A percentile compares a stretch with the other conserved stretches of the same genome.
phyloP scores from a whole-genome alignment of 2,888 invertebrate species.

The Hoplodrina blanda region DNA sequence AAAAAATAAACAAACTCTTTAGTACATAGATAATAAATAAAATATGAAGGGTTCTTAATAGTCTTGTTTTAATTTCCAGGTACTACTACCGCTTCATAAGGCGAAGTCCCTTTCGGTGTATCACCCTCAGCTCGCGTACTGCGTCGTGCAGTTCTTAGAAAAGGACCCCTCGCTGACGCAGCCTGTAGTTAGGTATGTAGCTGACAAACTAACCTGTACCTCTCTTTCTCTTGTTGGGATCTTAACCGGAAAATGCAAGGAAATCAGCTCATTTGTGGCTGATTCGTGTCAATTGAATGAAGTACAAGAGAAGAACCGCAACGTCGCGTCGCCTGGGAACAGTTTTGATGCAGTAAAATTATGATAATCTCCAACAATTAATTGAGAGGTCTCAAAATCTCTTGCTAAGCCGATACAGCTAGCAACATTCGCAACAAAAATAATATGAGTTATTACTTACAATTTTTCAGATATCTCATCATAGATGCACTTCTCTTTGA shows the following conservation, averaged over 20 bases:
- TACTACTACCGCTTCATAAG: slow-evolving; percentile 98
- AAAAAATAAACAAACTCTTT: too few relatives aligned
- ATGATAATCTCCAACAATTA: too few relatives aligned
- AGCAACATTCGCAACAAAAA: slow-evolving; percentile 1
- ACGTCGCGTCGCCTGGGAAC: too few relatives aligned
- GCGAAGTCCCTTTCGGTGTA: slow-evolving; percentile 98
- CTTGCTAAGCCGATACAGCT: too few relatives aligned
- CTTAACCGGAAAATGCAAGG: too few relatives aligned
- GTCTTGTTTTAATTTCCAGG: slow-evolving; percentile 85
- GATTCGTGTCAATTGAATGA: too few relatives aligned
- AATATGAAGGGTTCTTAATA: neutral
- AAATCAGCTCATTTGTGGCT: too few relatives aligned
- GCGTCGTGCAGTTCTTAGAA: slow-evolving; percentile 99
- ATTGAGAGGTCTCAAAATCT: too few relatives aligned
- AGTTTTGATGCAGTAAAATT: too few relatives aligned
- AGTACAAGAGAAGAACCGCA: too few relatives aligned
- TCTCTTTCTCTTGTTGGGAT: neutral
- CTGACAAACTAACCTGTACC: neutral
- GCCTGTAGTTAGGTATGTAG: slow-evolving; percentile 94
- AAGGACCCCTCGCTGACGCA: slow-evolving; percentile 99
- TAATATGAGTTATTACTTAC: neutral
- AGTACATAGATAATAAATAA: too few relatives aligned
- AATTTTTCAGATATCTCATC: neutral
- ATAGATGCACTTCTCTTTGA: neutral
- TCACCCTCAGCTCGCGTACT: slow-evolving; percentile 99